Evolutionary conservation across 2,113 vertebrate genomes (phyloP).

Genomic region (Poecile atricapillus): DNA sequence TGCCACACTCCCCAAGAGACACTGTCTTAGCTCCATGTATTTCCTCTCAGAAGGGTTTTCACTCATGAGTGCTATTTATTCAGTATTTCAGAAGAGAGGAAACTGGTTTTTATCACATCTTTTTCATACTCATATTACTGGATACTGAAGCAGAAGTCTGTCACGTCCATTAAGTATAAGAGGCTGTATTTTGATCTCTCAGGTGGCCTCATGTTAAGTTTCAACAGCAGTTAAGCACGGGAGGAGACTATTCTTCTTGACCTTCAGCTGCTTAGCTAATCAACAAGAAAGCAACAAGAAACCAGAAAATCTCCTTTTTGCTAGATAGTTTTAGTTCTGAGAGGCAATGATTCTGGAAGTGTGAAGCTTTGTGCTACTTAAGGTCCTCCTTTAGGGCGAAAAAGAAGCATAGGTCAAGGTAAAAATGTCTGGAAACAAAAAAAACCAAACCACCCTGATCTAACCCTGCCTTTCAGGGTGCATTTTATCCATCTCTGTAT

Average conservation of each 20-base stretch:
- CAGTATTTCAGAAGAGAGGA: background rate
- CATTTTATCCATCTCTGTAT: constrained; percentile 18
- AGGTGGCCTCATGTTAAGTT: background rate
- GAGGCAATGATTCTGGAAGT: background rate
- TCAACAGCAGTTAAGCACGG: background rate
- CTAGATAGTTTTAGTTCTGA: background rate
- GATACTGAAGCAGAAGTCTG: background rate
- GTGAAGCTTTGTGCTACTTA: background rate
- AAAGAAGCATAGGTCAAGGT: background rate
- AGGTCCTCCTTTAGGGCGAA: background rate
- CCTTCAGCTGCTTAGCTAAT: background rate
- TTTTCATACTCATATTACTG: background rate
- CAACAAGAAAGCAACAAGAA: background rate
- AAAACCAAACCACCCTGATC: background rate
- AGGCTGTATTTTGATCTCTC: background rate
- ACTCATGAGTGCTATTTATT: background rate
- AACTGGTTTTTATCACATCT: background rate
- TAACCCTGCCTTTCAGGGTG: background rate
- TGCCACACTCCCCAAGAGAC: background rate
- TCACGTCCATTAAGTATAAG: background rate
- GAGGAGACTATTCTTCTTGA: background rate
- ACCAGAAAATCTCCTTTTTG: background rate
- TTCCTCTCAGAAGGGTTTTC: background rate
- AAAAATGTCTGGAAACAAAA: background rate
- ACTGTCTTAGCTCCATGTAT: background rate